Conservation (phyloP, 2,797 vertebrate genomes). For the Liparis tanakae region DNA sequence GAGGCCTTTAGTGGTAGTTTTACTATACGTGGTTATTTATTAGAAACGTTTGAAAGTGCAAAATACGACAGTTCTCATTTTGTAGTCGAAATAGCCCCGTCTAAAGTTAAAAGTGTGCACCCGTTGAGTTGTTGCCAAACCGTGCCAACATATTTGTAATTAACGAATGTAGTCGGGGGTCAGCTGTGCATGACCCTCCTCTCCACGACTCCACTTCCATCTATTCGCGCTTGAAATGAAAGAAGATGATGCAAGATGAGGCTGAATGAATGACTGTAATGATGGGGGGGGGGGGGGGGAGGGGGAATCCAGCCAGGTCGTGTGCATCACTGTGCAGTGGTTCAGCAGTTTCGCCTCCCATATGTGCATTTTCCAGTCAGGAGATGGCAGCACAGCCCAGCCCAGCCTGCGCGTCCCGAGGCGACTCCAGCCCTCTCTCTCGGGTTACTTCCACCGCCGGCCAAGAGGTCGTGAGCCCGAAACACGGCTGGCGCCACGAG, state of each 20-base stretch:
- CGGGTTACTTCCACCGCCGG: conserved; percentile 49
- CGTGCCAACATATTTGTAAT: not conserved
- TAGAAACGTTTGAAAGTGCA: not conserved
- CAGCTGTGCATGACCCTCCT: not conserved
- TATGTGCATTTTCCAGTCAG: conserved; percentile 31
- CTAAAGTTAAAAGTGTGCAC: not conserved
- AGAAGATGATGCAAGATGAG: not conserved
- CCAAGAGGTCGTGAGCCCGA: conserved; percentile 54
- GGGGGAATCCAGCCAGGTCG: not conserved
- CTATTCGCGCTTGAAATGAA: not conserved
- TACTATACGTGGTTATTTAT: not conserved
- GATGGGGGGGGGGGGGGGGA: not conserved
- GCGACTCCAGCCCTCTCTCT: conserved; percentile 8
- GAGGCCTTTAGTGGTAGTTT: not conserved
- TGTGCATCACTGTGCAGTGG: not conserved
- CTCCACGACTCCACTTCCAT: not conserved
- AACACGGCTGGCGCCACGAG: conserved; percentile 63
- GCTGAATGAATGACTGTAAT: not conserved
- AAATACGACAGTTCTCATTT: not conserved
- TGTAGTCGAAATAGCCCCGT: not conserved
- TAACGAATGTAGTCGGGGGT: not conserved
- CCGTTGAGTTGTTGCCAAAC: not conserved
- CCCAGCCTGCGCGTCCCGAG: not conserved
- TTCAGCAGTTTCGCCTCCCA: not conserved
- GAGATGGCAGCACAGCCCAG: conserved; percentile 51